Conservation (phyloP, 2,113 vertebrate species). For the Physeter macrocephalus region DNA sequence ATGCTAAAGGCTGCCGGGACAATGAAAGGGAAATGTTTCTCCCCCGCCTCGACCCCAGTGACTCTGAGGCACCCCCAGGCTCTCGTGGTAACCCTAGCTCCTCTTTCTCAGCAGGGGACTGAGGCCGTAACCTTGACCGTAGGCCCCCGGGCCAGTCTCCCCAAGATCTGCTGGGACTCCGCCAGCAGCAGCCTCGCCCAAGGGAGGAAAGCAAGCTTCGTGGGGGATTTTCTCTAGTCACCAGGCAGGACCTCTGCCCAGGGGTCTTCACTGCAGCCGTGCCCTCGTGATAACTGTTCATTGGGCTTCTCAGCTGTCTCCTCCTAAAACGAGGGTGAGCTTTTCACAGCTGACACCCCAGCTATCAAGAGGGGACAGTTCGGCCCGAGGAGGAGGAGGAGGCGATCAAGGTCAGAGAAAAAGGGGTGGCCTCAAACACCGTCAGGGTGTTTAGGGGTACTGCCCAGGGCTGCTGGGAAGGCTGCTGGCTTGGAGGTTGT, state of each 20-base stretch:
- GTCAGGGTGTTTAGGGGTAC: neutral
- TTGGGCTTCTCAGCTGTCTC: neutral
- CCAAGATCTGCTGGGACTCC: accelerated
- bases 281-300: accelerated
- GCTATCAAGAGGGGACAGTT: neutral
- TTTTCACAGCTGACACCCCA: neutral
- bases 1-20: neutral
- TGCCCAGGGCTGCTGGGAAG: neutral
- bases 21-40: too few species aligned
- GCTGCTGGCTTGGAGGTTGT: neutral
- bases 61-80: neutral
- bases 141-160: neutral
- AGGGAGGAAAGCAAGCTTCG: neutral
- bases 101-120: neutral
- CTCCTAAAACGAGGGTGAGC: too few species aligned
- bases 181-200: neutral
- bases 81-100: neutral
- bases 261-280: neutral
- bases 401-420: neutral
- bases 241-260: neutral
- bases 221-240: accelerated
- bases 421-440: neutral
- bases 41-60: neutral
- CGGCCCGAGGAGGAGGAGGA: neutral
- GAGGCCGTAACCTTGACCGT: neutral